Percentiles rank a stretch among this genome's conserved stretches.
phyloP scores from a whole-genome alignment of 2,888 invertebrate genomes.

The Eretmocerus hayati region DNA sequence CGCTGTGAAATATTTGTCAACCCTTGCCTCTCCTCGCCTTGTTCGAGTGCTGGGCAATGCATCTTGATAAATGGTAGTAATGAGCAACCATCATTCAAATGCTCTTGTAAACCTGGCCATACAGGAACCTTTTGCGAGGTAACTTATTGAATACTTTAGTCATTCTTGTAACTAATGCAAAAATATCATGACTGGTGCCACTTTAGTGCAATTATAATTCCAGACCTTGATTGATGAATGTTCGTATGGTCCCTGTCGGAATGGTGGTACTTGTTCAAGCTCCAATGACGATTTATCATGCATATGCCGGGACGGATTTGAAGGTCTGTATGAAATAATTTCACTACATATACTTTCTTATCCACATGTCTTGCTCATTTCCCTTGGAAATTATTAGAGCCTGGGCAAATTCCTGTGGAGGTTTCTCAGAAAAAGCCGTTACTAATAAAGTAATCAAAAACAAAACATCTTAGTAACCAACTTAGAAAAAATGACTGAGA shows the following conservation, averaged over 20 bases:
- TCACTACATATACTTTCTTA: too few relatives aligned
- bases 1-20: slow-evolving; percentile 50
- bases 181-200: too few relatives aligned
- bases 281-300: slow-evolving; percentile 46
- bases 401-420: too few relatives aligned
- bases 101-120: slow-evolving; percentile 50
- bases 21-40: slow-evolving; percentile 51
- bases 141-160: too few relatives aligned
- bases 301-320: slow-evolving; percentile 41
- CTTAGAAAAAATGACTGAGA: too few relatives aligned
- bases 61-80: slow-evolving; percentile 30
- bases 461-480: too few relatives aligned
- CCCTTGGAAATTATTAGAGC: too few relatives aligned
- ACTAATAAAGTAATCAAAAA: too few relatives aligned
- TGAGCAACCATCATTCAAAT: slow-evolving; percentile 39
- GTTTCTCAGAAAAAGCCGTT: too few relatives aligned
- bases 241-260: slow-evolving; percentile 46
- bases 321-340: too few relatives aligned
- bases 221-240: slow-evolving; percentile 42
- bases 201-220: slow-evolving; percentile 20
- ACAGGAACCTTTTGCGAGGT: slow-evolving; percentile 51
- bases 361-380: too few relatives aligned
- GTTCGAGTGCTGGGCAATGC: slow-evolving; percentile 53
- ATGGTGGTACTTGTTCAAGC: slow-evolving; percentile 50
- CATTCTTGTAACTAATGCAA: too few relatives aligned